Conservation (phyloP, 2,888 invertebrate genomes). For the Alloscopus bannaensis region DNA sequence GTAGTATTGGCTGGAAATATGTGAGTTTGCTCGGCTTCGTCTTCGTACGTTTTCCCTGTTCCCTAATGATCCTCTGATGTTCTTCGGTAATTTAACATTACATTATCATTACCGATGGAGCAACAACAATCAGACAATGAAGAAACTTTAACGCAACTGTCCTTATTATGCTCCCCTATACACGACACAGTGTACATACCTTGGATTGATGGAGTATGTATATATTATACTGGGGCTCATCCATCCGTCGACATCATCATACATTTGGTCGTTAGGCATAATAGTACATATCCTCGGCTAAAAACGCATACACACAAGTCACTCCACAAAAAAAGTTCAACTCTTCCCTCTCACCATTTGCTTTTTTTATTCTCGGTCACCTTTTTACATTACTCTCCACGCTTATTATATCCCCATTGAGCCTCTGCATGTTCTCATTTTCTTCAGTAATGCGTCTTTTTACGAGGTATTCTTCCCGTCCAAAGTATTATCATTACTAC, state of each 20-base stretch:
- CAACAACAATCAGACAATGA: constrained; percentile 59
- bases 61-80: constrained; percentile 62
- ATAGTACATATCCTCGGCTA: no score
- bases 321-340: no score
- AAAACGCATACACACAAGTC: no score
- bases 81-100: constrained; percentile 62
- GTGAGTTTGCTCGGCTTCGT: constrained; percentile 9
- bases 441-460: constrained; percentile 42
- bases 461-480: constrained; percentile 26
- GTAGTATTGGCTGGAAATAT: constrained; percentile 37
- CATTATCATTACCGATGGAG: constrained; percentile 61
- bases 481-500: constrained; percentile 35
- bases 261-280: no score
- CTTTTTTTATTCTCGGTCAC: constrained; percentile 29
- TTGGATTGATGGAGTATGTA: no score
- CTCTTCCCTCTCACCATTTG: no score
- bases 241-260: no score
- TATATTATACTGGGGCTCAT: no score
- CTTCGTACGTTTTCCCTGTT: constrained; percentile 20
- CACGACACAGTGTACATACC: no score
- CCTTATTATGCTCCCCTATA: constrained; percentile 11
- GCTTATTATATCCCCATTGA: constrained; percentile 29
- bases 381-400: constrained; percentile 19
- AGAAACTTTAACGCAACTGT: constrained; percentile 48
- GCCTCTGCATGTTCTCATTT: constrained; percentile 30